A percentile compares a stretch with the other conserved stretches of the same genome.
Evolutionary conservation across 2,113 vertebrate genomes (phyloP).

Genomic region (Excalfactoria chinensis): DNA sequence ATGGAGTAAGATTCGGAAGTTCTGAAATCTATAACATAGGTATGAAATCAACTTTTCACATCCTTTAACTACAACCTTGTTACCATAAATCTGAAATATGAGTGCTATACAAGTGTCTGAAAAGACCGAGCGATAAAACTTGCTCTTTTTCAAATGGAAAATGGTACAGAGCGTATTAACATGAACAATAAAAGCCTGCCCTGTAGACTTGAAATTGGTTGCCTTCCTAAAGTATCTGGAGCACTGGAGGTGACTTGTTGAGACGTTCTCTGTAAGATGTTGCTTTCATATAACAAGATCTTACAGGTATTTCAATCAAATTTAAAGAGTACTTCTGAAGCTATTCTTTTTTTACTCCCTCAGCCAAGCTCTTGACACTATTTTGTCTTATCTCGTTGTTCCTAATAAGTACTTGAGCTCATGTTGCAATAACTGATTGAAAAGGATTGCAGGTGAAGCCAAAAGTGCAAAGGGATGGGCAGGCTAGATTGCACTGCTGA

Average conservation of each 20-base stretch:
- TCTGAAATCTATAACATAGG: constrained; percentile 99
- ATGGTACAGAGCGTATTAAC: neutral
- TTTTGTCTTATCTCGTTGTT: neutral
- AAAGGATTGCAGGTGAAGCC: neutral
- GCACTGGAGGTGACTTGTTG: neutral
- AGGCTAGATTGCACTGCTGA: neutral
- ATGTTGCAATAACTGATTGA: neutral
- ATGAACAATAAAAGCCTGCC: neutral
- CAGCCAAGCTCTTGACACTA: neutral
- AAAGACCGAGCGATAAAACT: neutral
- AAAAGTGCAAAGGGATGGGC: neutral
- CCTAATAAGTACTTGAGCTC: neutral
- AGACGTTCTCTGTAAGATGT: neutral
- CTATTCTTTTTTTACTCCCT: neutral
- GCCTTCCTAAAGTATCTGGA: neutral
- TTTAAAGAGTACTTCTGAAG: neutral
- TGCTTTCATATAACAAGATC: neutral
- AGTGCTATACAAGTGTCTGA: neutral
- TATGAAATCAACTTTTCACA: constrained; percentile 67
- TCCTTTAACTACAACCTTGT: neutral
- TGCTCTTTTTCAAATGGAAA: neutral
- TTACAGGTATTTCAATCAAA: neutral
- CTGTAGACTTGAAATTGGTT: neutral
- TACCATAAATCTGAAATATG: neutral
- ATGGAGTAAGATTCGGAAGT: constrained; percentile 95